phyloP scores from a whole-genome alignment of 2,113 vertebrate species.

The Stigmatopora argus region DNA sequence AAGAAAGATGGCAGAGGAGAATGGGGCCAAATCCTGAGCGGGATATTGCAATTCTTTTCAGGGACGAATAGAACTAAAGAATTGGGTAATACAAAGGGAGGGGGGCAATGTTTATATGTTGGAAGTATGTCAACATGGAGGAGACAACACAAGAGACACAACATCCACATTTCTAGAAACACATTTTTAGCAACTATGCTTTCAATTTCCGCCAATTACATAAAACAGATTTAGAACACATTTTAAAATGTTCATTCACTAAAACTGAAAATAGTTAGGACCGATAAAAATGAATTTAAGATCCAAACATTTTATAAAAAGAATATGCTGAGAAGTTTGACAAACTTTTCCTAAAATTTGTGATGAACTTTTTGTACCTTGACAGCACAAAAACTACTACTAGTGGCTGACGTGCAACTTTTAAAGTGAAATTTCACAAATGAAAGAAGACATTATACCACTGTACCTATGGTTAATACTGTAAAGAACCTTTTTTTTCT shows the following conservation, averaged over 20 bases:
- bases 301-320: no score
- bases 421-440: no score
- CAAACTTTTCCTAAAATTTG: no score
- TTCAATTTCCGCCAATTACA: no score
- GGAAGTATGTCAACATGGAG: slow-evolving; percentile 2
- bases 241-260: no score
- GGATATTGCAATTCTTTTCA: neutral
- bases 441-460: neutral
- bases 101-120: neutral
- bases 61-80: neutral
- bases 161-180: slow-evolving; percentile 12
- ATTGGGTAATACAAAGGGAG: neutral
- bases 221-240: no score
- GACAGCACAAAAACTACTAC: no score
- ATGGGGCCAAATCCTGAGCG: slow-evolving; percentile 6
- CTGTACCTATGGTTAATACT: neutral
- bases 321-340: no score
- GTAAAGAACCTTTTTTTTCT: neutral
- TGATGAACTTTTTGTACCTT: no score
- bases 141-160: slow-evolving; percentile 26
- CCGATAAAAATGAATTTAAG: no score
- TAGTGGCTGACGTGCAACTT: no score
- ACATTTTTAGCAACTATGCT: neutral
- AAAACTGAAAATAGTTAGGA: no score
- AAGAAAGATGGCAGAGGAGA: slow-evolving; percentile 2